Evolutionary conservation across 2,888 invertebrate genomes (phyloP), one percentile per base, ranked within the genome.

Genomic region (Tuberolachnus salignus): DNA sequence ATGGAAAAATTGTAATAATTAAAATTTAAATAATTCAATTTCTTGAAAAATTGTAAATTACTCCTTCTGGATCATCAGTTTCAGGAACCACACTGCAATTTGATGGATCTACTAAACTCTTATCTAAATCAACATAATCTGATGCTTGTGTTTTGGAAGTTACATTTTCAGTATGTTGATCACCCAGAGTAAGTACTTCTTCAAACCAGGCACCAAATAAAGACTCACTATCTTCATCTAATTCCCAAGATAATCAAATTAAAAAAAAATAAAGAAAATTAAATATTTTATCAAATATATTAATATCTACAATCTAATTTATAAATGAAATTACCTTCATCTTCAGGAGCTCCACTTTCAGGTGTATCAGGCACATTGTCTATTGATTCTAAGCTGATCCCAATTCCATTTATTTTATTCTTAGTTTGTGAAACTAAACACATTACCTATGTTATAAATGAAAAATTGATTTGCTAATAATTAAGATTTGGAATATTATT

Each of bases 161-260:
- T 9, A 80, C 55, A 51, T 80, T 49, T 61, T 81, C 70, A 44
- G 44, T 66, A 55, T 66, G 78, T 70, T 84, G 85, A 81, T 92
- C 92, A 0, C 92, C 91, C 1, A 95, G 94, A 34, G 94, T 94
- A 14, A 97, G 87, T 0, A 95, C 95, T 84, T 96, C 95, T 85
- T 97, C 96, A 86, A 97, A 95, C 96, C 96, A 97, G 82, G 94
- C 90, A 0, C 97, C 97, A 83, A 95, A 88, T 81, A 95, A 90
- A 8, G 94, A 93, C 86, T 95, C 94, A 85, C 92, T 92, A 85
- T 92, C 92, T 84, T 90, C 89, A 88, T 91, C 91, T 89, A 84
- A 82, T 81, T 82, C 42, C 49, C 42, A 70, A 66, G 82, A 82
- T 83, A 81, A 69, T 66, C 80, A 63, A 82, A 61, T 59, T 23